These are phyloP conservation scores for Numida meleagris DNA, from an alignment of 2,113 vertebrate genomes.

Conservation along the genomic window DNA sequence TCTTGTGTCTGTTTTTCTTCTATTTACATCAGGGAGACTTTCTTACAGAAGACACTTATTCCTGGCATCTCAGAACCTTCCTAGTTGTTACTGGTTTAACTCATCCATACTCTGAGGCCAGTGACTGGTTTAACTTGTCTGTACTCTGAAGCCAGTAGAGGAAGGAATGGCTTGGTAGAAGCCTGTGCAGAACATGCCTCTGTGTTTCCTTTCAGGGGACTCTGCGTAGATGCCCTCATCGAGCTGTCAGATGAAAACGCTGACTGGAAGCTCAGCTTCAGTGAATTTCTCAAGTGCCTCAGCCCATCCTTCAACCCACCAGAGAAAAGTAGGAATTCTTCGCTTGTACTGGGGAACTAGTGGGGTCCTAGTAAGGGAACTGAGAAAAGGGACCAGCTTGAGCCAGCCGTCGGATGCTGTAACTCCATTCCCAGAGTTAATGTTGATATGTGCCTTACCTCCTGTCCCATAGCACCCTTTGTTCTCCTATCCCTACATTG, in stretches of 20 bases:
- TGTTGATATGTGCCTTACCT: neutral
- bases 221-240: conserved; percentile 97
- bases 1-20: neutral
- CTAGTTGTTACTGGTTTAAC: neutral
- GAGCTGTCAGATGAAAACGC: conserved; percentile 98
- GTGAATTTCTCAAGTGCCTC: conserved; percentile 97
- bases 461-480: neutral
- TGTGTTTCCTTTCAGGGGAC: conserved; percentile 85
- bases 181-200: neutral
- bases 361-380: neutral
- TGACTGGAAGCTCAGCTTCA: conserved; percentile 98
- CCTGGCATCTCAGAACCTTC: neutral
- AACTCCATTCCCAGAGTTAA: neutral
- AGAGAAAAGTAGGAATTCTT: conserved; percentile 89
- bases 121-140: neutral
- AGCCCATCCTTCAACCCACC: conserved; percentile 94
- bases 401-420: neutral
- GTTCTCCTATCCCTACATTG: neutral
- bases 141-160: neutral
- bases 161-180: neutral
- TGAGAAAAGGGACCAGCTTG: neutral
- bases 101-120: neutral
- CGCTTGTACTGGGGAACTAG: neutral
- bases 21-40: neutral
- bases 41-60: neutral